phyloP scores from a whole-genome alignment of 1,140 invertebrate species.

The Venturia canescens region DNA sequence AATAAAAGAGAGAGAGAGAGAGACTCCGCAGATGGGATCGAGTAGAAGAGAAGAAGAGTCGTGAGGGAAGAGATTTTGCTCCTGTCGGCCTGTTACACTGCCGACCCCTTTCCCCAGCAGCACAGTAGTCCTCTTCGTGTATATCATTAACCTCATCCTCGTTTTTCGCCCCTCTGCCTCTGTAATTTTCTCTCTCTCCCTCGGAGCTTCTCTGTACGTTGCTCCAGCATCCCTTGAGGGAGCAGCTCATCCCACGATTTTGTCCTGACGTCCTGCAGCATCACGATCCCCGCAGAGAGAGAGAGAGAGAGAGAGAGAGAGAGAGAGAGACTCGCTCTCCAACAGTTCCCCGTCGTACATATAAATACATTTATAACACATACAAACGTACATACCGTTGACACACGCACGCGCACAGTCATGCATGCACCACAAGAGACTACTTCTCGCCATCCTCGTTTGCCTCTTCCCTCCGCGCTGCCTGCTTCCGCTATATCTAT shows the following conservation, averaged over 20 bases:
- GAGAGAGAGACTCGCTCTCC: background rate
- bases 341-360: background rate
- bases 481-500: background rate
- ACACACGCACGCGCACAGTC: background rate
- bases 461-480: background rate
- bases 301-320: background rate
- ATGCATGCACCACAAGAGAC: background rate
- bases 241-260: background rate
- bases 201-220: conserved; percentile 41
- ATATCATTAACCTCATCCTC: conserved; percentile 76
- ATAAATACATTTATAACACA: too few species aligned
- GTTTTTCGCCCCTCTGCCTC: conserved; percentile 66
- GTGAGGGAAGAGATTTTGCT: background rate
- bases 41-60: conserved; percentile 36
- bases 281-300: conserved; percentile 28
- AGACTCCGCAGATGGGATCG: conserved; percentile 65
- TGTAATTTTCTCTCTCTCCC: conserved; percentile 31
- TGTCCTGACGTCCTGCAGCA: conserved; percentile 22
- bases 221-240: background rate
- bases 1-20: conserved; percentile 40
- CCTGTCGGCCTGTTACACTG: background rate
- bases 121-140: conserved; percentile 70
- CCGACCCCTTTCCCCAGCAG: conserved; percentile 42
- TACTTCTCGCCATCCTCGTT: conserved; percentile 2
- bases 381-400: too few species aligned